phyloP scores from a whole-genome alignment of 2,888 invertebrate species.

The Ptychoptera contaminata region DNA sequence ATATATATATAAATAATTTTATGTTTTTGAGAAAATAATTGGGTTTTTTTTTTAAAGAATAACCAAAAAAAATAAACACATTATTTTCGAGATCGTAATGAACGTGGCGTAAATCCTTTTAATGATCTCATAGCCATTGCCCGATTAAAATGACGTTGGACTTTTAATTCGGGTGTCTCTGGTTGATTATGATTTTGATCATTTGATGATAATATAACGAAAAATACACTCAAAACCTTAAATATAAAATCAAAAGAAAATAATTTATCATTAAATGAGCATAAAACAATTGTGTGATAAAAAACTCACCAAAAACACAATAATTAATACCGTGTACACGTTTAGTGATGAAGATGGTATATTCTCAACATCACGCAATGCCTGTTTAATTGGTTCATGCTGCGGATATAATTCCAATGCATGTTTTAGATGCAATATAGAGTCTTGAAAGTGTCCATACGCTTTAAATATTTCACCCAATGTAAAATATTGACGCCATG shows the following conservation, averaged over 20 bases:
- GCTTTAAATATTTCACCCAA: slow-evolving; percentile 84
- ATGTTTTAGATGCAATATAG: slow-evolving; percentile 65
- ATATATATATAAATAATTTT: too few species aligned
- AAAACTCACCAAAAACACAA: slow-evolving; percentile 59
- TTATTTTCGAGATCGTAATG: slow-evolving; percentile 18
- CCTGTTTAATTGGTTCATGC: slow-evolving; percentile 64
- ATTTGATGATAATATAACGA: slow-evolving; percentile 65
- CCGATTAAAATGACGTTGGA: slow-evolving; percentile 72
- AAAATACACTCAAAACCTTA: slow-evolving; percentile 67
- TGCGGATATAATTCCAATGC: slow-evolving; percentile 72
- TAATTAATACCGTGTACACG: slow-evolving; percentile 73
- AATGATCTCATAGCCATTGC: slow-evolving; percentile 81
- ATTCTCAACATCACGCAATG: slow-evolving; percentile 68
- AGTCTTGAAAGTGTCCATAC: slow-evolving; percentile 79
- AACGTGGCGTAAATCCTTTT: slow-evolving; percentile 33
- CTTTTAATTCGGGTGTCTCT: slow-evolving; percentile 43
- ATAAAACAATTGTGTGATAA: too few species aligned
- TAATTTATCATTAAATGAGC: background rate
- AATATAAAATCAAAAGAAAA: slow-evolving; percentile 10
- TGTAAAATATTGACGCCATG: slow-evolving; percentile 85
- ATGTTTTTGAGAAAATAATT: too few species aligned
- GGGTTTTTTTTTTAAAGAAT: too few species aligned
- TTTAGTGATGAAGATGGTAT: slow-evolving; percentile 67
- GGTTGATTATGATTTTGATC: slow-evolving; percentile 30
- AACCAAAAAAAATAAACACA: too few species aligned